Conservation (phyloP, 2,113 vertebrate genomes). For the Myrmophylax atrothorax region DNA sequence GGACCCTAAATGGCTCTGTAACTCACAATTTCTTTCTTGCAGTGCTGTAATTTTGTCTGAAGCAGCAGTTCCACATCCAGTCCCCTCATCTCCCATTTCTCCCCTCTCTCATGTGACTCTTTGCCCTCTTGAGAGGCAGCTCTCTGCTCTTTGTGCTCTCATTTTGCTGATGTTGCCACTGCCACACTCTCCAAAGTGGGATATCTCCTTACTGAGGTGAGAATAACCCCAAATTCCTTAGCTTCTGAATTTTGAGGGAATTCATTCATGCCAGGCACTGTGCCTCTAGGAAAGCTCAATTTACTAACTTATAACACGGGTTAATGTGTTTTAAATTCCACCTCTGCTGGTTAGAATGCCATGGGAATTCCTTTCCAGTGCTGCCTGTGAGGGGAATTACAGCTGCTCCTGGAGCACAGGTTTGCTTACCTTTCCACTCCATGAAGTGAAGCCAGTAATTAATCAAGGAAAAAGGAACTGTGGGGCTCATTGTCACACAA, state of each 20-base stretch:
- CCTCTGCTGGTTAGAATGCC: background rate
- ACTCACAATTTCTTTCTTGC: background rate
- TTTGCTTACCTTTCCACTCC: background rate
- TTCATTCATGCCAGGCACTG: background rate
- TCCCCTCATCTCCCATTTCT: background rate
- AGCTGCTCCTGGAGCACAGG: background rate
- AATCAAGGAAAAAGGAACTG: background rate
- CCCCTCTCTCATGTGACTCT: accelerated
- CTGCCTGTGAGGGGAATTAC: background rate
- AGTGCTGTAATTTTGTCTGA: background rate
- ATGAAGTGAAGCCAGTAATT: background rate
- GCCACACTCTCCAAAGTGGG: background rate
- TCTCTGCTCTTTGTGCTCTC: background rate
- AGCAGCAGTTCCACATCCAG: background rate
- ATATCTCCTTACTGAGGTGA: background rate
- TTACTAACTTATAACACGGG: background rate
- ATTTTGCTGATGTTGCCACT: background rate
- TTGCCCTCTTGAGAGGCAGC: background rate
- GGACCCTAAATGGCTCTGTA: background rate
- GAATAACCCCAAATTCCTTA: background rate
- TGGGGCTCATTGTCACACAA: background rate
- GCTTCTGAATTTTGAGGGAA: background rate
- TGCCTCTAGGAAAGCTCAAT: background rate
- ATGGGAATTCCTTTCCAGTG: background rate
- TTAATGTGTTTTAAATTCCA: background rate